phyloP scores from a whole-genome alignment of 1,140 invertebrate species.

The Agrypnia vestita region DNA sequence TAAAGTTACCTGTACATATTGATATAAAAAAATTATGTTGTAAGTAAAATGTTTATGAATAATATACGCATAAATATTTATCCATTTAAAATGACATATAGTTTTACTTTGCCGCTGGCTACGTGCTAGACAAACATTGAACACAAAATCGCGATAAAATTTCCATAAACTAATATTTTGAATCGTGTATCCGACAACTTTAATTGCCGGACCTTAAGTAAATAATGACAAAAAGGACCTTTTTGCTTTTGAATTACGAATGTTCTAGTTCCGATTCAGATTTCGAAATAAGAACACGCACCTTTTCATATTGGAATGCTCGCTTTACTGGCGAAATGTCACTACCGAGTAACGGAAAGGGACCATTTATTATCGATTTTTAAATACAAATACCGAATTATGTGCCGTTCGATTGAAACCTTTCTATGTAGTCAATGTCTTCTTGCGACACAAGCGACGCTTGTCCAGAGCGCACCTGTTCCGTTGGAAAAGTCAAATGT shows the following conservation, averaged over 20 bases:
- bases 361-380: conserved; percentile 4
- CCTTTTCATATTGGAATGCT: conserved; percentile 19
- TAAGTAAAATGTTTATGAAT: too few relatives aligned
- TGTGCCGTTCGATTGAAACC: neutral
- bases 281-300: conserved; percentile 22
- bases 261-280: conserved; percentile 32
- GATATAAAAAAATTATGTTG: too few relatives aligned
- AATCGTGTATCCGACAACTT: conserved; percentile 16
- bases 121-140: conserved; percentile 5
- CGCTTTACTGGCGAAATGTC: neutral
- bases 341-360: neutral
- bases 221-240: conserved; percentile 24
- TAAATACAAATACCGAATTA: conserved; percentile 14
- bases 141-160: conserved; percentile 21
- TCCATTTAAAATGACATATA: neutral
- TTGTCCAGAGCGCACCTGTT: conserved; percentile 28
- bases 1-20: too few relatives aligned
- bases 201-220: conserved; percentile 16
- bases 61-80: too few relatives aligned
- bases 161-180: conserved; percentile 24
- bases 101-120: neutral
- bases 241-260: neutral
- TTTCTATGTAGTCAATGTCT: conserved; percentile 26
- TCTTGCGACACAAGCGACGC: conserved; percentile 13
- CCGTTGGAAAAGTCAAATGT: conserved; percentile 13